These are phyloP conservation scores for Psilanteris sp. DNA, from an alignment of 1,140 invertebrate species.

Conservation along the genomic window DNA sequence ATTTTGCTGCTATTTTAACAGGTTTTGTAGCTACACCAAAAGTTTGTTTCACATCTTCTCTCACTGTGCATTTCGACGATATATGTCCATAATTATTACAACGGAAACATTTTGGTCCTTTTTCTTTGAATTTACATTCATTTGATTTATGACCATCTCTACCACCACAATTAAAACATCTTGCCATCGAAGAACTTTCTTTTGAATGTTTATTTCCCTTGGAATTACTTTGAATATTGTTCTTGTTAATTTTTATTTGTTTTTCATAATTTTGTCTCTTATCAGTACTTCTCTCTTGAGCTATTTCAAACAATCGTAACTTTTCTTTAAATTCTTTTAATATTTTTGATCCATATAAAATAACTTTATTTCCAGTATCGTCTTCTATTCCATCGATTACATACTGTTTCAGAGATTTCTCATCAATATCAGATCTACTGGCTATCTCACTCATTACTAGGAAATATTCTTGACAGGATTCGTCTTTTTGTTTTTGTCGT, in stretches of 20 bases:
- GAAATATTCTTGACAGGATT: slow-evolving; percentile 4
- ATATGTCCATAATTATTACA: neutral
- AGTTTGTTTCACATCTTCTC: neutral
- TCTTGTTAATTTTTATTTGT: neutral
- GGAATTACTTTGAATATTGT: neutral
- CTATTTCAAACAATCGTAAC: too few relatives aligned
- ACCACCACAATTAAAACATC: neutral
- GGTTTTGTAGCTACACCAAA: neutral
- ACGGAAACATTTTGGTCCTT: neutral
- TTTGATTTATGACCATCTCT: neutral
- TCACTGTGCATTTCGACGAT: neutral
- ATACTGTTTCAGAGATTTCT: neutral
- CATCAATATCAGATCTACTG: neutral
- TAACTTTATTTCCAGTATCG: neutral
- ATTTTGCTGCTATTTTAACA: neutral
- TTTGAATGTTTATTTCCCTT: neutral
- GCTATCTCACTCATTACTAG: slow-evolving; percentile 11
- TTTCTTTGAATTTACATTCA: neutral
- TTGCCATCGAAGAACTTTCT: neutral
- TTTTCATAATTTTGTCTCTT: neutral
- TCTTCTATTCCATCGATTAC: neutral
- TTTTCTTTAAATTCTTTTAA: neutral
- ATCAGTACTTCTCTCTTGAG: too few relatives aligned
- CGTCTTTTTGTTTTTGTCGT: neutral
- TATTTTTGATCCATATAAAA: neutral